Evolutionary conservation across 1,140 invertebrate genomes (phyloP).

Genomic region (Plectrocnemia conspersa): DNA sequence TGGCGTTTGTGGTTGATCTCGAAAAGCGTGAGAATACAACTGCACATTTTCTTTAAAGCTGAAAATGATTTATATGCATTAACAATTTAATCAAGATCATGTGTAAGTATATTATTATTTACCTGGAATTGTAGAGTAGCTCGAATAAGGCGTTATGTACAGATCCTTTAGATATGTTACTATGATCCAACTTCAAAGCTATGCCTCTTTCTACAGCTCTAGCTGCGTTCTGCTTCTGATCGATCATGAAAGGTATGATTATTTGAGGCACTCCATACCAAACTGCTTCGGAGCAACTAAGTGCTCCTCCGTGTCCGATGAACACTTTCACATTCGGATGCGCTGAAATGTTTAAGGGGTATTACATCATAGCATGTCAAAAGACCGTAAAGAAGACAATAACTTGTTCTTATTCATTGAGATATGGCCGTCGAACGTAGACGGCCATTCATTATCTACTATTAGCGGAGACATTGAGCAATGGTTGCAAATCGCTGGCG

Average conservation of each 20-base stretch:
- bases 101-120: no score
- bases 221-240: constrained; percentile 39
- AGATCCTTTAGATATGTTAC: constrained; percentile 16
- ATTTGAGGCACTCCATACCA: constrained; percentile 54
- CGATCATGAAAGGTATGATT: constrained; percentile 50
- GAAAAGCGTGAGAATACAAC: constrained; percentile 38
- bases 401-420: no score
- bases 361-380: no score
- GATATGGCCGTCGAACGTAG: no score
- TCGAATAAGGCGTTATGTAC: constrained; percentile 14
- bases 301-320: constrained; percentile 56
- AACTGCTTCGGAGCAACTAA: constrained; percentile 54
- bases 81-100: no score
- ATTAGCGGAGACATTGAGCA: no score
- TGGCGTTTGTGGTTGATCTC: constrained; percentile 47
- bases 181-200: constrained; percentile 21
- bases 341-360: constrained; percentile 42
- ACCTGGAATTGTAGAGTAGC: constrained; percentile 25
- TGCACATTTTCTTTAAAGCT: constrained; percentile 35
- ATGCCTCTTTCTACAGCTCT: constrained; percentile 29
- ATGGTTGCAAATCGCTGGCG: no score
- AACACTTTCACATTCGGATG: constrained; percentile 52
- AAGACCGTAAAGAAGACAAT: no score
- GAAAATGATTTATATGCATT: neutral
- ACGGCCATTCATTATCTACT: no score